Evolutionary conservation across 2,888 invertebrate genomes (phyloP).

Genomic region (Cataglyphis livida): DNA sequence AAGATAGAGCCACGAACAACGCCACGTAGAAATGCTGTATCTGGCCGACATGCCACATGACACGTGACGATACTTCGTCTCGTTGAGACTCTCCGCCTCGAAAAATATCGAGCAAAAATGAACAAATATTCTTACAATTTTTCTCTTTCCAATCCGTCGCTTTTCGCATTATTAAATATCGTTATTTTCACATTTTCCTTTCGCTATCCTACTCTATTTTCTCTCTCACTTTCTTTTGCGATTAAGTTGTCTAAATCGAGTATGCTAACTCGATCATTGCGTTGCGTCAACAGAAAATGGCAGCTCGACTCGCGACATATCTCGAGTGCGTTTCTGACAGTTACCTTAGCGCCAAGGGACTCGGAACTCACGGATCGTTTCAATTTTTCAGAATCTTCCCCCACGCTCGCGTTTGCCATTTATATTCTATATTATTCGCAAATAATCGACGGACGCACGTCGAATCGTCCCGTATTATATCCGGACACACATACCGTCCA

Average conservation of each 20-base stretch:
- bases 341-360: background rate
- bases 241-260: background rate
- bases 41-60: conserved; percentile 30
- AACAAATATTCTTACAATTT: background rate
- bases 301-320: conserved; percentile 1
- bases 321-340: background rate
- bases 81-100: background rate
- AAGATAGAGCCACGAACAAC: conserved; percentile 81
- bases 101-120: conserved; percentile 21
- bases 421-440: conserved; percentile 26
- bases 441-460: conserved; percentile 51
- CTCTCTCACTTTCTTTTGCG: background rate
- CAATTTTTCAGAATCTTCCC: conserved; percentile 28
- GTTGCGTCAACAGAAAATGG: conserved; percentile 40
- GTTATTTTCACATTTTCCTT: background rate
- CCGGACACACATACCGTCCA: conserved; percentile 50
- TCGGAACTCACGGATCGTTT: background rate
- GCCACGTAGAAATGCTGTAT: conserved; percentile 29
- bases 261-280: background rate
- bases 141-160: background rate
- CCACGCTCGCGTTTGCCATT: conserved; percentile 16
- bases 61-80: conserved; percentile 32
- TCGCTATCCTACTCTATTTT: background rate
- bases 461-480: conserved; percentile 57
- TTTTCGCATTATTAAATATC: background rate